Percentiles rank a stretch among this genome's conserved stretches.
These are phyloP conservation scores for Embiotoca jacksoni DNA, from an alignment of 2,113 vertebrate genomes.

Conservation along the genomic window DNA sequence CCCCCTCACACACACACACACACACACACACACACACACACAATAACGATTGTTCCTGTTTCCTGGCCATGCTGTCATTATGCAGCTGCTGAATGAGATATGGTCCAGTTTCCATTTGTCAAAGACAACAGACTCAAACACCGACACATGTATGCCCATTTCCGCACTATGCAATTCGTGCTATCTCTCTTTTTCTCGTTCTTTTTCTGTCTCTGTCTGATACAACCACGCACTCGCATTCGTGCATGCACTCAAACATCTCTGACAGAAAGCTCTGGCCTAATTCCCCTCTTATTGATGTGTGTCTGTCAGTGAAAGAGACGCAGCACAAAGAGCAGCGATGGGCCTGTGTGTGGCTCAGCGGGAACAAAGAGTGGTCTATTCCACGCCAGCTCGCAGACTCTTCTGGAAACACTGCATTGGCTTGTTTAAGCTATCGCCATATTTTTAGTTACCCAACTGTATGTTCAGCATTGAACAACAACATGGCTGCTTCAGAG, in stretches of 20 bases:
- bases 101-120: slow-evolving; percentile 54
- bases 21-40: slow-evolving; percentile 55
- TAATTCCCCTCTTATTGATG: slow-evolving; percentile 79
- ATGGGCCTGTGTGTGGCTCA: slow-evolving; percentile 68
- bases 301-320: slow-evolving; percentile 78
- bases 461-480: slow-evolving; percentile 69
- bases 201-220: not conserved
- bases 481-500: slow-evolving; percentile 62
- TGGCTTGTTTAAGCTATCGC: slow-evolving; percentile 70
- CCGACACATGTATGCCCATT: slow-evolving; percentile 10
- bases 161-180: slow-evolving; percentile 14
- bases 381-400: slow-evolving; percentile 69
- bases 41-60: slow-evolving; percentile 81
- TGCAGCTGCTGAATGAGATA: slow-evolving; percentile 76
- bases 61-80: slow-evolving; percentile 71
- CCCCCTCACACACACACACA: slow-evolving; percentile 40
- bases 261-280: slow-evolving; percentile 76
- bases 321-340: slow-evolving; percentile 68
- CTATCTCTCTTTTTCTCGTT: slow-evolving; percentile 10
- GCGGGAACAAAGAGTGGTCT: slow-evolving; percentile 75
- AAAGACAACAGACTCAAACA: slow-evolving; percentile 36
- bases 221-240: slow-evolving; percentile 39
- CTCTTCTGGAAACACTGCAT: slow-evolving; percentile 75
- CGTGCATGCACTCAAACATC: slow-evolving; percentile 24
- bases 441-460: slow-evolving; percentile 70